Conservation (phyloP, 2,888 invertebrate species). For the Diloba caeruleocephala region DNA sequence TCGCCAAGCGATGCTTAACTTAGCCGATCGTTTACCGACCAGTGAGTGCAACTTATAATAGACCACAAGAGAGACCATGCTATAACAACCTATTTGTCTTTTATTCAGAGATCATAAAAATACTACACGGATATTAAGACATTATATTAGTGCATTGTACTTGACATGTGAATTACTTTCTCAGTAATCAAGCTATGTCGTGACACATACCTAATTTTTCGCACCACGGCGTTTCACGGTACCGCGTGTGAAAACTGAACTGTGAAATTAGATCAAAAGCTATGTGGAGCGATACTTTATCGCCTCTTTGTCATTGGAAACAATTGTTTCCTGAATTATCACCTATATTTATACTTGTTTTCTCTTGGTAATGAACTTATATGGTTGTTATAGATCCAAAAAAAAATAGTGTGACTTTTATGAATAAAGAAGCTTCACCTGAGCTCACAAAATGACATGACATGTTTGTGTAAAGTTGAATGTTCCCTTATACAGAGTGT, state of each 20-base stretch:
- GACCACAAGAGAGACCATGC: conserved; percentile 1
- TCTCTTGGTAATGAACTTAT: conserved; percentile 40
- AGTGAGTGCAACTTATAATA: conserved; percentile 33
- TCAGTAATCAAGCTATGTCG: conserved; percentile 38
- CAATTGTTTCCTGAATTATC: conserved; percentile 55
- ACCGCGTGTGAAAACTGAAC: conserved; percentile 55
- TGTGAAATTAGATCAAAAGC: conserved; percentile 67
- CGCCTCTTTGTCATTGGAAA: conserved; percentile 56
- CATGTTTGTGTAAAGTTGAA: too few relatives aligned
- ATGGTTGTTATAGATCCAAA: too few relatives aligned
- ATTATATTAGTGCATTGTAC: conserved; percentile 29
- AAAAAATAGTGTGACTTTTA: too few relatives aligned
- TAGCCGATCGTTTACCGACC: too few relatives aligned
- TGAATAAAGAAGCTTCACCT: too few relatives aligned
- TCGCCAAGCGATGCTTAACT: too few relatives aligned
- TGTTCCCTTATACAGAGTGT: too few relatives aligned
- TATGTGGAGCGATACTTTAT: conserved; percentile 46
- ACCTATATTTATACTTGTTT: conserved; percentile 44
- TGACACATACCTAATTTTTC: conserved; percentile 57
- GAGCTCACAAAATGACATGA: too few relatives aligned
- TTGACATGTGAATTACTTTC: conserved; percentile 50
- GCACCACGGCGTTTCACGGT: conserved; percentile 55
- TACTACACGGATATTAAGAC: conserved; percentile 36
- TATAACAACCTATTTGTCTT: conserved; percentile 8
- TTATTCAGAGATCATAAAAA: conserved; percentile 21